Conservation (phyloP, 1,140 invertebrate genomes). For the Calephelis nemesis region DNA sequence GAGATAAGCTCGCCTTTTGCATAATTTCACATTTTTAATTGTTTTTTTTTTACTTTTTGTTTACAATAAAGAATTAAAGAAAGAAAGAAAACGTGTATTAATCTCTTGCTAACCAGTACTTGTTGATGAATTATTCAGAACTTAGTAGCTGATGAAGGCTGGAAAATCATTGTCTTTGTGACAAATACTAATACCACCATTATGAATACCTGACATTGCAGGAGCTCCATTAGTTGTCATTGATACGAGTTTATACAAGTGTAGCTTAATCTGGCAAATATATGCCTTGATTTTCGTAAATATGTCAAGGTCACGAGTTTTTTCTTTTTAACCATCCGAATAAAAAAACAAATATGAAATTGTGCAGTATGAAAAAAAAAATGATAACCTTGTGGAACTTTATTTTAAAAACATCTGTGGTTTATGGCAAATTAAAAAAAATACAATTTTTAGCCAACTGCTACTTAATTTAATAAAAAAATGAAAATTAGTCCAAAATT, state of each 20-base stretch:
- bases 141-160: constrained; percentile 43
- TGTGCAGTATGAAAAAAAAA: neutral
- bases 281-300: constrained; percentile 44
- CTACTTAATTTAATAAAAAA: too few relatives aligned
- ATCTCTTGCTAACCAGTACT: constrained; percentile 45
- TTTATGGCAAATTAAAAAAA: too few relatives aligned
- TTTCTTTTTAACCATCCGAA: constrained; percentile 45
- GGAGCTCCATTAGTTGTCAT: constrained; percentile 34
- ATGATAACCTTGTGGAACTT: too few relatives aligned
- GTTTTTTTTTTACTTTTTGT: too few relatives aligned
- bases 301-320: constrained; percentile 46
- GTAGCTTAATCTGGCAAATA: constrained; percentile 41
- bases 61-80: too few relatives aligned
- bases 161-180: constrained; percentile 41
- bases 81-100: too few relatives aligned
- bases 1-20: too few relatives aligned
- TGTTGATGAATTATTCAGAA: constrained; percentile 50
- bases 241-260: constrained; percentile 40
- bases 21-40: too few relatives aligned
- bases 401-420: too few relatives aligned
- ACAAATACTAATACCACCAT: constrained; percentile 43
- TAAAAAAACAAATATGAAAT: constrained; percentile 37
- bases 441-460: too few relatives aligned
- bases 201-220: constrained; percentile 44
- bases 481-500: too few relatives aligned